Conservation (phyloP, 2,888 invertebrate species). For the Apodemia duryi region DNA sequence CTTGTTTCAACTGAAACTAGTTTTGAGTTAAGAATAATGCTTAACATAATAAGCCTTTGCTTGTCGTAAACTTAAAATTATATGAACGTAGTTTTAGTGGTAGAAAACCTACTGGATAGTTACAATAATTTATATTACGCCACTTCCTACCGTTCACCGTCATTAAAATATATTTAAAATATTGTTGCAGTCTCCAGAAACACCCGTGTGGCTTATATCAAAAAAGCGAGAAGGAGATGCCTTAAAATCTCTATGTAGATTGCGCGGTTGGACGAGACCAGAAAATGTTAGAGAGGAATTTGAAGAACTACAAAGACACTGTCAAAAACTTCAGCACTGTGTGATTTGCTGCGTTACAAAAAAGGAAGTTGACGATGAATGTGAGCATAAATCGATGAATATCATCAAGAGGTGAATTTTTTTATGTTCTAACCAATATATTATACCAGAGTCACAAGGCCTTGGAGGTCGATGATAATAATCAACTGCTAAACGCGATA, state of each 20-base stretch:
- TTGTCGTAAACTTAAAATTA: too few species aligned
- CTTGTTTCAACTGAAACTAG: too few species aligned
- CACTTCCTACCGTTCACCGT: too few species aligned
- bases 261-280: conserved; percentile 75
- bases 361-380: conserved; percentile 38
- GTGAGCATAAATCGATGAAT: conserved; percentile 56
- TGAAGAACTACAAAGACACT: conserved; percentile 56
- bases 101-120: too few species aligned
- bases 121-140: too few species aligned
- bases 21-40: too few species aligned
- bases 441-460: too few species aligned
- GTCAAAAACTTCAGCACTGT: conserved; percentile 53
- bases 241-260: conserved; percentile 68
- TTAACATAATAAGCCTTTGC: too few species aligned
- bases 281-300: conserved; percentile 70
- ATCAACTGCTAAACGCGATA: too few species aligned
- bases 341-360: conserved; percentile 53
- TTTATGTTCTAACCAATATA: neutral
- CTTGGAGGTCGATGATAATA: too few species aligned
- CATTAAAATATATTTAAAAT: neutral
- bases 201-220: conserved; percentile 77
- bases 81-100: too few species aligned
- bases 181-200: conserved; percentile 60
- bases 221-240: conserved; percentile 72
- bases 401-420: conserved; percentile 46